Evolutionary conservation across 2,113 vertebrate species (phyloP).

Genomic region (Gobiocypris rarus): DNA sequence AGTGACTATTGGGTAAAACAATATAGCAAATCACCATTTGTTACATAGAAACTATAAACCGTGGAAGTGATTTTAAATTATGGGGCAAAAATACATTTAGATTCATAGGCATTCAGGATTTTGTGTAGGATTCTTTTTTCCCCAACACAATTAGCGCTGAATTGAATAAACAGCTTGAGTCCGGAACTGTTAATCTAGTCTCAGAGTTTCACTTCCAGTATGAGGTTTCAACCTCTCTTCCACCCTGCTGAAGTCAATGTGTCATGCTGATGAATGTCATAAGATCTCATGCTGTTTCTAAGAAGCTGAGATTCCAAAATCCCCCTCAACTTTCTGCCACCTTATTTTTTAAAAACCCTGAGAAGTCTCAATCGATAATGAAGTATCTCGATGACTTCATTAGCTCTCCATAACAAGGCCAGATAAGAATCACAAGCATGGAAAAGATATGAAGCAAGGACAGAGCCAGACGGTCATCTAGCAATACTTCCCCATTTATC

Average conservation of each 20-base stretch:
- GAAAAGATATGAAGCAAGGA: too few relatives aligned
- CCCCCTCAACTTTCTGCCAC: background rate
- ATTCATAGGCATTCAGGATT: constrained; percentile 4
- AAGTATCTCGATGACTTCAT: constrained; percentile 14
- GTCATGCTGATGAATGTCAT: background rate
- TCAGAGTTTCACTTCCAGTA: background rate
- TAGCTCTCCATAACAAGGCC: constrained; percentile 9
- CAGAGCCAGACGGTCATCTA: background rate
- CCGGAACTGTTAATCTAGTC: constrained; percentile 11
- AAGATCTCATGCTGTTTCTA: constrained; percentile 18
- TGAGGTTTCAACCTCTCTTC: constrained; percentile 13
- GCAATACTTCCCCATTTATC: background rate
- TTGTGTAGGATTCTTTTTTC: background rate
- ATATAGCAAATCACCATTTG: constrained; percentile 22
- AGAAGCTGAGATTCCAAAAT: background rate
- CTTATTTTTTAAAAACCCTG: too few relatives aligned
- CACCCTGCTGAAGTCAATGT: background rate
- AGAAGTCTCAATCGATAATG: too few relatives aligned
- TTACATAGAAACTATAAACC: constrained; percentile 2
- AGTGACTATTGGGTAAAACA: background rate
- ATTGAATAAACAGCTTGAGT: constrained; percentile 29
- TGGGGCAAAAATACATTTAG: background rate
- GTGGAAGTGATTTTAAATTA: background rate
- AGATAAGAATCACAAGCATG: background rate
- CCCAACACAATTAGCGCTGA: background rate